A percentile compares a stretch with the other conserved stretches of the same genome.
These are phyloP conservation scores for Lingula anatina DNA, from an alignment of 2,888 invertebrate species.

Conservation along the genomic window DNA sequence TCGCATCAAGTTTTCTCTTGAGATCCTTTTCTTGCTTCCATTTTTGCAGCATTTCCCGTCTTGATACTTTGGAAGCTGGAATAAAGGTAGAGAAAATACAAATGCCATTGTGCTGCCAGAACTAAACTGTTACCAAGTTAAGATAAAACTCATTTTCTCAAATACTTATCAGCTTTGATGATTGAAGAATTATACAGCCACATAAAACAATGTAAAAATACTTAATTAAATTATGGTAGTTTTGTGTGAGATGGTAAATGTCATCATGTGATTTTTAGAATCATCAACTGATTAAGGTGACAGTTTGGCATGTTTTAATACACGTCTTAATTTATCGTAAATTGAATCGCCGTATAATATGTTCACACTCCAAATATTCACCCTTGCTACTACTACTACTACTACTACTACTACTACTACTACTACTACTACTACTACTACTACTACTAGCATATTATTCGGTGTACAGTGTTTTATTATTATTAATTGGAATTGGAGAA, in stretches of 20 bases:
- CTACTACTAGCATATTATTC: background rate
- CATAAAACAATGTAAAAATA: background rate
- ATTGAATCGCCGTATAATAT: too few species aligned
- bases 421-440: background rate
- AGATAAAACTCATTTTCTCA: too few species aligned
- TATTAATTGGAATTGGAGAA: background rate
- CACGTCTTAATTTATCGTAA: too few species aligned
- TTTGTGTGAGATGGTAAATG: slow-evolving; percentile 1
- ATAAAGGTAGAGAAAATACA: too few species aligned
- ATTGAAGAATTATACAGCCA: background rate
- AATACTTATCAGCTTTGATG: too few species aligned
- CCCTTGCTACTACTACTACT: background rate
- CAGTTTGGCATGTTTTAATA: too few species aligned
- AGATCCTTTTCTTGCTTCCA: slow-evolving; percentile 29
- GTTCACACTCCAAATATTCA: background rate
- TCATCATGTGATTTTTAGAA: too few species aligned
- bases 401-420: background rate
- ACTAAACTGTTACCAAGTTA: too few species aligned
- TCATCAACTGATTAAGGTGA: too few species aligned
- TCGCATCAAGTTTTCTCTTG: slow-evolving; percentile 18
- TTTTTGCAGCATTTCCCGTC: slow-evolving; percentile 20
- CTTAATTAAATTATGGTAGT: background rate
- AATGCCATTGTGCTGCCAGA: too few species aligned
- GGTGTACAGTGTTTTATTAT: background rate
- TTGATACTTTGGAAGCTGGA: slow-evolving; percentile 1